Percentiles rank a stretch among this genome's conserved stretches.
Evolutionary conservation across 35 echinoderm and acorn worm genomes (phyloP).

Genomic region (Amphiura filiformis): DNA sequence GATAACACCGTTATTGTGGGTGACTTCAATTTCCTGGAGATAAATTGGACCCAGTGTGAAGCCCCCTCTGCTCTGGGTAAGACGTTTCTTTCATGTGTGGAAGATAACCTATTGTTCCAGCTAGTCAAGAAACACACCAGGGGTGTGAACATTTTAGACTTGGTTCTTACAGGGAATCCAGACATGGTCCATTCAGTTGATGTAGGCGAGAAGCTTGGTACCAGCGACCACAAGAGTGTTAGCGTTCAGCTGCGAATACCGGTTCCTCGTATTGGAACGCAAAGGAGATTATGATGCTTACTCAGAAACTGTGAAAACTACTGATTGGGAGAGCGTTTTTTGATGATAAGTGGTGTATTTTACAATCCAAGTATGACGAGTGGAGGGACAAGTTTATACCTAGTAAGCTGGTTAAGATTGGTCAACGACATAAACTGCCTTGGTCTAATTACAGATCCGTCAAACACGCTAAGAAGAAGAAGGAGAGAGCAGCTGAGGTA

Average conservation of each 20-base stretch:
- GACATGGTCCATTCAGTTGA: conserved; percentile 14
- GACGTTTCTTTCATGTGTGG: conserved; percentile 2
- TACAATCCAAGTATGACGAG: conserved; percentile 16
- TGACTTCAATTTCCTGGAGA: conserved; percentile 50
- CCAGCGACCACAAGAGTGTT: conserved; percentile 37
- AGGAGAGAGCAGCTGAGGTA: not conserved
- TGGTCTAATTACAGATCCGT: conserved; percentile 40
- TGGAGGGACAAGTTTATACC: conserved; percentile 29
- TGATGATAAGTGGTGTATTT: conserved; percentile 16
- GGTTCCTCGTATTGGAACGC: conserved; percentile 14
- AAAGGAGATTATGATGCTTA: conserved; percentile 21
- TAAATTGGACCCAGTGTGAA: conserved; percentile 23
- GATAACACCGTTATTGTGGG: conserved; percentile 26
- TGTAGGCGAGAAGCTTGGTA: conserved; percentile 10
- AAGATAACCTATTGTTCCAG: conserved; percentile 39
- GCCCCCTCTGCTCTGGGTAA: not conserved
- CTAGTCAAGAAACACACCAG: conserved; percentile 29
- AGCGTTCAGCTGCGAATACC: conserved; percentile 21
- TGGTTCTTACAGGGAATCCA: conserved; percentile 12
- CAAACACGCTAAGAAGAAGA: conserved; percentile 1
- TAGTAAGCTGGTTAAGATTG: conserved; percentile 28
- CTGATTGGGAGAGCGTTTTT: conserved; percentile 2
- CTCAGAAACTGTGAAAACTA: conserved; percentile 10
- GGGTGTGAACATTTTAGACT: conserved; percentile 32
- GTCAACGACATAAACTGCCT: conserved; percentile 26